phyloP scores from a whole-genome alignment of 2,113 vertebrate genomes.

The Mormyrus lacerda region DNA sequence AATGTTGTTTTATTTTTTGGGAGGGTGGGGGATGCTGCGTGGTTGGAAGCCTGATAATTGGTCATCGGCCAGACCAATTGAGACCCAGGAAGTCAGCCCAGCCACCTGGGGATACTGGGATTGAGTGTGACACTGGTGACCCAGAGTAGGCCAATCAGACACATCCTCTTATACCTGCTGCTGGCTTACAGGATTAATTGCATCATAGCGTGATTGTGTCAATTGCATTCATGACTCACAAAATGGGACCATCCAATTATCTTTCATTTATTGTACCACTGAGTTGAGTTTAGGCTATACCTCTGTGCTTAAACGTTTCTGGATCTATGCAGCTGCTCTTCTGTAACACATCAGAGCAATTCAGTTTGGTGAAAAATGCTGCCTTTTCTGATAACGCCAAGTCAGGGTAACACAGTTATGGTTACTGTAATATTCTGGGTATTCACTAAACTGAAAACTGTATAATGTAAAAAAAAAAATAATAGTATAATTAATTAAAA shows the following conservation, averaged over 20 bases:
- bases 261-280: not conserved
- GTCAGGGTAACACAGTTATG: not conserved
- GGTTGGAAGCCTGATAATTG: not conserved
- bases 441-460: not conserved
- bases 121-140: not conserved
- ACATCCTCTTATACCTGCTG: conserved; percentile 63
- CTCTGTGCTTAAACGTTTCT: conserved; percentile 10
- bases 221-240: conserved; percentile 53
- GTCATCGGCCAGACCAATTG: not conserved
- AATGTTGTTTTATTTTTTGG: not conserved
- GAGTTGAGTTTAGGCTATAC: not conserved
- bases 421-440: not conserved
- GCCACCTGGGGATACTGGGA: not conserved
- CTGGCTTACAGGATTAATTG: conserved; percentile 50
- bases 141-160: conserved; percentile 59
- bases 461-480: not conserved
- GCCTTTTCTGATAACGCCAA: not conserved
- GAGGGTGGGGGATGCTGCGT: not conserved
- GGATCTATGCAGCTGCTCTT: not conserved
- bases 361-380: not conserved
- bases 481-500: not conserved
- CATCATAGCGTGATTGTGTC: conserved; percentile 41
- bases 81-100: not conserved
- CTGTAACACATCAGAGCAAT: not conserved
- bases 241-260: conserved; percentile 22